Percentiles rank a stretch among this genome's conserved stretches.
phyloP scores from a whole-genome alignment of 2,888 invertebrate species.

The Bugulina stolonifera region DNA sequence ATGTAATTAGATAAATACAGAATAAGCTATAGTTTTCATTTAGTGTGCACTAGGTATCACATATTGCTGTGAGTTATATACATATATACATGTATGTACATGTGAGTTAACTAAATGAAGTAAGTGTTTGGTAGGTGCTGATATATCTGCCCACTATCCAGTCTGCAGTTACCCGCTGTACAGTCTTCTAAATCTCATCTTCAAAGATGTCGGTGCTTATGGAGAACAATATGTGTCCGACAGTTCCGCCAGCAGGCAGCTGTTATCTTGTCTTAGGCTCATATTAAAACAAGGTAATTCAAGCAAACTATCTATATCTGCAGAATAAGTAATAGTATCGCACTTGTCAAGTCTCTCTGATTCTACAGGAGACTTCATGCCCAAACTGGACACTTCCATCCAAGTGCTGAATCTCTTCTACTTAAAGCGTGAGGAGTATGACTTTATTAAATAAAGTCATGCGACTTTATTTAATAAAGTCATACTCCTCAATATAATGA shows the following conservation, averaged over 20 bases:
- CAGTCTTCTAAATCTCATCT: background rate
- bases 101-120: background rate
- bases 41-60: background rate
- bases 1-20: too few species aligned
- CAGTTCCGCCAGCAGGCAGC: background rate
- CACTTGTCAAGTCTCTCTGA: too few species aligned
- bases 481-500: too few species aligned
- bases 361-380: too few species aligned
- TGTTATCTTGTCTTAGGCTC: constrained; percentile 10
- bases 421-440: too few species aligned
- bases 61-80: background rate
- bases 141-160: background rate
- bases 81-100: background rate
- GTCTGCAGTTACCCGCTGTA: constrained; percentile 15
- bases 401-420: too few species aligned
- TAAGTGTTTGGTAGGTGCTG: background rate
- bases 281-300: background rate
- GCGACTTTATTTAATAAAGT: too few species aligned
- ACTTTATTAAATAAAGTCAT: too few species aligned
- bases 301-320: too few species aligned
- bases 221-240: constrained; percentile 13
- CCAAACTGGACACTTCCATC: too few species aligned
- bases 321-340: too few species aligned
- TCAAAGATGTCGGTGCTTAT: background rate
- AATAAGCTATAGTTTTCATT: too few species aligned